Evolutionary conservation across 2,888 invertebrate species (phyloP).

Genomic region (Mystacides longicornis): DNA sequence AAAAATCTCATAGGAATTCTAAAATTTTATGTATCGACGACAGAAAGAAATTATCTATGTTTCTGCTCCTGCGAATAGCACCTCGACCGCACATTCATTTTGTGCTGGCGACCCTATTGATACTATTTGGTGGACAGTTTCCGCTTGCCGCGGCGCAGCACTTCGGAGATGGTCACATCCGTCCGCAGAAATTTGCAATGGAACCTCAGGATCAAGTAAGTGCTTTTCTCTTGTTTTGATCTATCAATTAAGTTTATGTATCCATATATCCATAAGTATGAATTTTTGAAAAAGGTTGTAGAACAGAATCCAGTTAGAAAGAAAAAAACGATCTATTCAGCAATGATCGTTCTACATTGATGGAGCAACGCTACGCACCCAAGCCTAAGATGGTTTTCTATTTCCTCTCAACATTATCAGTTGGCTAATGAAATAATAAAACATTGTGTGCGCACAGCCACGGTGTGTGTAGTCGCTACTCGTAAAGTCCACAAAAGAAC

Average conservation of each 20-base stretch:
- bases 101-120: slow-evolving; percentile 5
- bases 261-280: not conserved
- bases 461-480: too few relatives aligned
- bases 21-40: not conserved
- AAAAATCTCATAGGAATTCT: not conserved
- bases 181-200: slow-evolving; percentile 78
- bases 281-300: too few relatives aligned
- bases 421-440: slow-evolving; percentile 1
- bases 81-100: slow-evolving; percentile 4
- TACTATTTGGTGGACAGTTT: slow-evolving; percentile 6
- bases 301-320: too few relatives aligned
- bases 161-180: slow-evolving; percentile 9
- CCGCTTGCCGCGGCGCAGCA: slow-evolving; percentile 8
- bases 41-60: slow-evolving; percentile 24
- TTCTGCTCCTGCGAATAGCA: slow-evolving; percentile 24
- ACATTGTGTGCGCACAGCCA: not conserved
- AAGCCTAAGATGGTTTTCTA: too few relatives aligned
- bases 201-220: slow-evolving; percentile 74
- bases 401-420: too few relatives aligned
- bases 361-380: too few relatives aligned
- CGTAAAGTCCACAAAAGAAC: slow-evolving; percentile 1
- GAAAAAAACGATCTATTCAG: too few relatives aligned
- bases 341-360: too few relatives aligned
- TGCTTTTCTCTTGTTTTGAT: too few relatives aligned
- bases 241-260: not conserved